Conservation (phyloP, 2,888 invertebrate genomes). For the Macrophya alboannulata region DNA sequence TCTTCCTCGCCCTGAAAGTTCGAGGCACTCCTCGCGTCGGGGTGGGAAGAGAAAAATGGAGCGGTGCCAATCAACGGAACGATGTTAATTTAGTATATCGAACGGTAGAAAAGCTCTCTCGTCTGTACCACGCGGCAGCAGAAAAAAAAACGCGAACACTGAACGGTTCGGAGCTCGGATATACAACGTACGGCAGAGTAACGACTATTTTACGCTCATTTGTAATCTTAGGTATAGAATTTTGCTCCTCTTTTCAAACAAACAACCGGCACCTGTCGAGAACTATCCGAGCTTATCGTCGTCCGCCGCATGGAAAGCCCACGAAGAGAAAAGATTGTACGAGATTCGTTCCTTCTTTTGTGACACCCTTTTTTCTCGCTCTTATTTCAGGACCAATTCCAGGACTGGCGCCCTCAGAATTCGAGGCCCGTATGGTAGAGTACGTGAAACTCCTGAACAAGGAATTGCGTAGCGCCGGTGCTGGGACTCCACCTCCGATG, state of each 20-base stretch:
- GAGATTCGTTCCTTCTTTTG: not conserved
- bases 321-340: not conserved
- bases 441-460: slow-evolving; percentile 89
- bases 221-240: not conserved
- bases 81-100: slow-evolving; percentile 56
- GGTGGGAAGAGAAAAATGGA: slow-evolving; percentile 59
- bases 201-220: not conserved
- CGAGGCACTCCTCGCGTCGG: slow-evolving; percentile 23
- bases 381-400: slow-evolving; percentile 81
- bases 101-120: slow-evolving; percentile 22
- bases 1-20: slow-evolving; percentile 33
- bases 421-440: slow-evolving; percentile 90
- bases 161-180: not conserved
- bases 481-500: slow-evolving; percentile 78
- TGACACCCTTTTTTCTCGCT: not conserved
- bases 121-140: not conserved
- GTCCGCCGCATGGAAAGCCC: no score
- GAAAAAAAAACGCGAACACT: not conserved
- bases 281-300: no score
- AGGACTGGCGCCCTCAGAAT: slow-evolving; percentile 86
- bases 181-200: not conserved
- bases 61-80: slow-evolving; percentile 67
- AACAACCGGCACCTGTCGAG: no score
- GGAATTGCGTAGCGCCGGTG: slow-evolving; percentile 79
- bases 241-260: not conserved